Percentiles rank a stretch among this genome's conserved stretches.
These are phyloP conservation scores for Eilema depressum DNA, from an alignment of 2,888 invertebrate genomes.

Conservation along the genomic window DNA sequence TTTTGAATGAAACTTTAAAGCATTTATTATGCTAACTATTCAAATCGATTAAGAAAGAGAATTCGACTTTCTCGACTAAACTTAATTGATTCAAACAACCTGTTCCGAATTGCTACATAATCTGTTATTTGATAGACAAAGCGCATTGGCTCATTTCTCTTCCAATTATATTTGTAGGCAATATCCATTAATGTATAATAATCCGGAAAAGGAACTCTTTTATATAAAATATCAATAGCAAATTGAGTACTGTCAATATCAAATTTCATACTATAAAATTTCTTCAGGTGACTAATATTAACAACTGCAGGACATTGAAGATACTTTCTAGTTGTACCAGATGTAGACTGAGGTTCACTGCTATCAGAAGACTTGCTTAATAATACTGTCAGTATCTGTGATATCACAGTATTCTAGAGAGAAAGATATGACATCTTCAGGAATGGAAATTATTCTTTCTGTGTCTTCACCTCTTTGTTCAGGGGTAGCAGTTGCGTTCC, in stretches of 20 bases:
- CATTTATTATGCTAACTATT: too few relatives aligned
- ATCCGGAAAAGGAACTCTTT: slow-evolving; percentile 94
- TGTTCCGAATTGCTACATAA: slow-evolving; percentile 86
- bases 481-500: slow-evolving; percentile 91
- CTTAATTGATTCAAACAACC: too few relatives aligned
- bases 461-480: slow-evolving; percentile 95
- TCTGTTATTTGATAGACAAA: slow-evolving; percentile 91
- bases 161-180: slow-evolving; percentile 98
- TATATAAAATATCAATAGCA: slow-evolving; percentile 94
- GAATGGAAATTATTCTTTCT: slow-evolving; percentile 94
- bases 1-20: too few relatives aligned
- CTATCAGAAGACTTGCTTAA: slow-evolving; percentile 85
- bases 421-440: slow-evolving; percentile 96
- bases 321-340: slow-evolving; percentile 89
- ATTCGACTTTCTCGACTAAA: too few relatives aligned
- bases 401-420: slow-evolving; percentile 93
- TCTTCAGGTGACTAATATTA: slow-evolving; percentile 95
- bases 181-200: slow-evolving; percentile 97
- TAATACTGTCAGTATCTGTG: slow-evolving; percentile 82
- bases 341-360: slow-evolving; percentile 71
- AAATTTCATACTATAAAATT: slow-evolving; percentile 95
- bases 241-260: slow-evolving; percentile 90
- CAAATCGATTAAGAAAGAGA: too few relatives aligned
- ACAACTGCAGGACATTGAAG: slow-evolving; percentile 97
- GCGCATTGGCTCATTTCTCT: slow-evolving; percentile 93